Base-by-base conservation (phyloP, 1,140 invertebrate species). In the Brachionus plicatilis region DNA sequence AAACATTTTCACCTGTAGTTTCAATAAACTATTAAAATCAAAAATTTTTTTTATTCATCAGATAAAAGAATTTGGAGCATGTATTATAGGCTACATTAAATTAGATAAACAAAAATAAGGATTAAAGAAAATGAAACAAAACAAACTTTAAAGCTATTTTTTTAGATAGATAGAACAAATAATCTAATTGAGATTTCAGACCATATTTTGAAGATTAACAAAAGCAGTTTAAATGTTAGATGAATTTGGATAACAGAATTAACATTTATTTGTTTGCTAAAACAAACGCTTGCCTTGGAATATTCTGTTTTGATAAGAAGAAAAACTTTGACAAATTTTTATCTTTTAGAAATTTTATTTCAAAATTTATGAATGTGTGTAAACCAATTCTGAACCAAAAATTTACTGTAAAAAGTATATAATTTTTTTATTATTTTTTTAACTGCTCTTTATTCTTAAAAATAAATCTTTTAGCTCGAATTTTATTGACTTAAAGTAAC, bases 221-320 rank as follows among this genome's bases (percentile, higher is more conserved):
- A 60, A 60, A 60, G 53, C 53, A 60, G 53, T 60, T 60, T 60
- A 60, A 60, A 60, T 60, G 53, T 60, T 60, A 60, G 53, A 60
- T 60, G 20, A 20, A 60, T 60, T 60, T 60, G 9, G 14, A 47
- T 47, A 47, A 7, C 11, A 47, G 14, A 47, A 60, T 60, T 60
- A 60, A 60, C 53, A 60, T 60, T 60, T 24, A 17, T 60, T 60
- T 60, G n/a, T 60, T 60, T 60, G 9, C 20, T 60, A 20, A 24
- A 60, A 27, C 20, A 8, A 60, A 60, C 53, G 53, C 53, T 60
- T 20, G 53, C 20, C 9, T 60, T 60, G 20, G 53, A 60, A 60
- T 60, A 9, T 60, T 60, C 53, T 60, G 11, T 12, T 47, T 14
- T n/a, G 45, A 47, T 12, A 47, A 47, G 14, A 47, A 47, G 7